Evolutionary conservation across 2,888 invertebrate genomes (phyloP), one percentile per base, ranked within the genome.

Genomic region (Stenurella melanura): DNA sequence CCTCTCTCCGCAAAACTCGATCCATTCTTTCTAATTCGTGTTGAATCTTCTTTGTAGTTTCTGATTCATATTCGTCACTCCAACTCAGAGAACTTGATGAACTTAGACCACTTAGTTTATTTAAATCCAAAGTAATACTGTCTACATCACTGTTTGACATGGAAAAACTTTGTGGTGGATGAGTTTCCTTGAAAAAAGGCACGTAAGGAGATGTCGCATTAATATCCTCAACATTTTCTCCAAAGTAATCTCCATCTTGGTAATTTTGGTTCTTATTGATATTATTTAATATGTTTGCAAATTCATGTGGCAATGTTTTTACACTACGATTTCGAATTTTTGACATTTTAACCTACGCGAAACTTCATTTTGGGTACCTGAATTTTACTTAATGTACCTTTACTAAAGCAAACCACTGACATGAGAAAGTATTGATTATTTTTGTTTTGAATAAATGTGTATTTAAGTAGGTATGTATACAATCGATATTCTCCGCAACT

Each of bases 11-110:
- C 38, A 93, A 84, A 15, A 92, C 91, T 82, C 91, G 90, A 83
- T 93, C 92, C 81, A 93, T 91, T 74, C 90, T 88, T 66, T 92
- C 91, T 89, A 92, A 91, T 88, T 93, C 92, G 1, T 89, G 87
- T n/a, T 90, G 89, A 19, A 93, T 89, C 21, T 85, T 88, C 83
- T 89, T 91, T 0, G 92, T 90, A 0, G 91, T 91, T 81, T 92
- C 92, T 7, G 89, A 90, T 74, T 92, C 92, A 83, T 90, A 81
- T 90, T 89, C 82, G 89, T 91, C 85, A 90, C 92, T 79, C 92
- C 92, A 81, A 90, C 90, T 89, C 89, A 88, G 81, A 6, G 89
- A 89, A 84, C 89, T 89, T 4, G 87, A 87, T 34, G 88, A 88
- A 82, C 88, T 88, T 73, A 80, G 63, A 1, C 78, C 80, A 76